phyloP scores from a whole-genome alignment of 2,797 vertebrate species.

The Liasis olivaceus region DNA sequence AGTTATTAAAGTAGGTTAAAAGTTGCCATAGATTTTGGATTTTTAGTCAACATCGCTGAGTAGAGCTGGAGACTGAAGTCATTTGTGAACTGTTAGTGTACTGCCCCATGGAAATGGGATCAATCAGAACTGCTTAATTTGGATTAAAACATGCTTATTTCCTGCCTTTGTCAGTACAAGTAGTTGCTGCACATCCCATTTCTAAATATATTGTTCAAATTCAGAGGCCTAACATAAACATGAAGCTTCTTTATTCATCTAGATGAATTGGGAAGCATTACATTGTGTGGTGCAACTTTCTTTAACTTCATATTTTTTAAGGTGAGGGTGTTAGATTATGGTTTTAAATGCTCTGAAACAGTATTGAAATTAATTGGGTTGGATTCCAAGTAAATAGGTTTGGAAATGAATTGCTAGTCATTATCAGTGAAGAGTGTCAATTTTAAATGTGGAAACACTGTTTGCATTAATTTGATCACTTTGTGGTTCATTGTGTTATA shows the following conservation, averaged over 20 bases:
- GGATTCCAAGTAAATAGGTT: background rate
- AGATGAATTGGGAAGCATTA: background rate
- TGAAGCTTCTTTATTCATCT: background rate
- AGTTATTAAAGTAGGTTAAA: background rate
- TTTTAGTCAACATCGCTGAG: background rate
- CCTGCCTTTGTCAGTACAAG: background rate
- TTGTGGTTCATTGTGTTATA: background rate
- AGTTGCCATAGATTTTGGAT: background rate
- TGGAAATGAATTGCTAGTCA: background rate
- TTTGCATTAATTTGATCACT: background rate
- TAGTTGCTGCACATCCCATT: background rate
- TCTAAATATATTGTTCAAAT: background rate
- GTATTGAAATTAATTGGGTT: conserved; percentile 4
- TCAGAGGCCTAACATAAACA: background rate
- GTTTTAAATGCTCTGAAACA: background rate
- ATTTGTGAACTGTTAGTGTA: background rate
- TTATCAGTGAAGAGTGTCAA: background rate
- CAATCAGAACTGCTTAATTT: background rate
- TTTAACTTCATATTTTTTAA: background rate
- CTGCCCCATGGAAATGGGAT: background rate
- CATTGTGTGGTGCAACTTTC: background rate
- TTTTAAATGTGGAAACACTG: background rate
- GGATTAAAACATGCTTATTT: background rate
- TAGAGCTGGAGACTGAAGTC: background rate
- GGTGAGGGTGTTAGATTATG: background rate